phyloP scores from a whole-genome alignment of 2,113 vertebrate species.

The Cheirogaleus medius region DNA sequence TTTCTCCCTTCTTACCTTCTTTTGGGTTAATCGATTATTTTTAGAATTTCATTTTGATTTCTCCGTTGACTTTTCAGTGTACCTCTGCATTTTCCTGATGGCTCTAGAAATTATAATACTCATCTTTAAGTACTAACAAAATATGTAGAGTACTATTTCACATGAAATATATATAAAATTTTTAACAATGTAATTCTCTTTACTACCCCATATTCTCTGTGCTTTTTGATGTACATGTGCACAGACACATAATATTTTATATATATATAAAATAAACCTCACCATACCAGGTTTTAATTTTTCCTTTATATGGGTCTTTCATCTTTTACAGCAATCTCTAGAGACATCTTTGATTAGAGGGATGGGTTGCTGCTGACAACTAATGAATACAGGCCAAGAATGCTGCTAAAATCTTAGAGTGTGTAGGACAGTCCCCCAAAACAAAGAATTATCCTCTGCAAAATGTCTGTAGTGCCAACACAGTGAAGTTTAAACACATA shows the following conservation, averaged over 20 bases:
- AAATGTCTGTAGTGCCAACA: not conserved
- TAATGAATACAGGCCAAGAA: not conserved
- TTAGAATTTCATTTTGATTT: slow-evolving; percentile 34
- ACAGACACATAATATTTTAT: not conserved
- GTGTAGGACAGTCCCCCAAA: not conserved
- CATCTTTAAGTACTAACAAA: not conserved
- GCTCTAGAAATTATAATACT: not conserved
- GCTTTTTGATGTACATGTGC: not conserved
- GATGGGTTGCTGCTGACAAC: not conserved
- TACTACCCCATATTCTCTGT: not conserved
- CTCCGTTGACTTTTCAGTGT: not conserved
- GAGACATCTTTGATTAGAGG: slow-evolving; percentile 17
- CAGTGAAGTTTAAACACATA: not conserved
- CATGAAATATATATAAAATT: not conserved
- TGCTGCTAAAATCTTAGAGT: not conserved
- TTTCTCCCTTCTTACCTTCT: not conserved
- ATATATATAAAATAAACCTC: not conserved
- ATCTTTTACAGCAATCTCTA: slow-evolving; percentile 7
- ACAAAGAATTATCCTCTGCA: not conserved
- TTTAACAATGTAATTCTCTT: not conserved
- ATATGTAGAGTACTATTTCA: not conserved
- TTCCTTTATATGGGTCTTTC: not conserved
- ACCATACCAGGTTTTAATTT: not conserved
- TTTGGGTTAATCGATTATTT: not conserved
- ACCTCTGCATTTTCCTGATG: not conserved